Evolutionary conservation across 2,113 vertebrate species (phyloP), one percentile per base, ranked within the genome.

Genomic region (Enhydra lutris): DNA sequence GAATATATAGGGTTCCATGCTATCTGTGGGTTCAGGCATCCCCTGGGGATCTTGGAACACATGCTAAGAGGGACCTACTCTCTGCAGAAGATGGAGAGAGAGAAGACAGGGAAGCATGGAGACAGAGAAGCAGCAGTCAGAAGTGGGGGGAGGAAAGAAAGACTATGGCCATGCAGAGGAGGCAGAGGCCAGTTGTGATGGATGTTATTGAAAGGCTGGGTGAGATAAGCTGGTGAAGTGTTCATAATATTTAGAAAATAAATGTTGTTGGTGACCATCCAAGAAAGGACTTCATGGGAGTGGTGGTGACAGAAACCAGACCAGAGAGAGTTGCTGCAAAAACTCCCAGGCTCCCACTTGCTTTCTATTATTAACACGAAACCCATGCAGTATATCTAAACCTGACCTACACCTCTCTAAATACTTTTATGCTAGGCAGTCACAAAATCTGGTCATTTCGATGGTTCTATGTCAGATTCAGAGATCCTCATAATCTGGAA

Each of bases 101-200:
- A 20, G 23, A 61, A 91, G 13, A 6, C 8, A 18, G 23, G 6
- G 17, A 21, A 61, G 34, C 1, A 0, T 0, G 3, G 57, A 63
- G 69, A 20, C 34, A 8, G 34, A 78, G 67, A 34, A 78, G 14
- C n/a, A 76, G 13, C 34, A 8, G 11, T n/a, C 23, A 45, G 8
- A 14, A 7, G 6, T 20, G 74, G 17, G 26, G 71, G 26, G 59
- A 9, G 18, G 52, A 52, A 67, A 63, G 12, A 1, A 26, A n/a
- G 29, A 26, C 3, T 9, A 12, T 14, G 52, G 9, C 11, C 21
- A 0, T 1, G 10, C 17, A 1, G 24, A 11, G 52, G 10, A 18
- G 42, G 73, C 6, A 14, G 0, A 2, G 21, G 39, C 59, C 15
- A 0, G 31, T 29, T 26, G 9, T 24, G 71, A 10, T 1, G 11